Base-by-base conservation (phyloP, 2,888 invertebrate species). In the Auanema freiburgensis region DNA sequence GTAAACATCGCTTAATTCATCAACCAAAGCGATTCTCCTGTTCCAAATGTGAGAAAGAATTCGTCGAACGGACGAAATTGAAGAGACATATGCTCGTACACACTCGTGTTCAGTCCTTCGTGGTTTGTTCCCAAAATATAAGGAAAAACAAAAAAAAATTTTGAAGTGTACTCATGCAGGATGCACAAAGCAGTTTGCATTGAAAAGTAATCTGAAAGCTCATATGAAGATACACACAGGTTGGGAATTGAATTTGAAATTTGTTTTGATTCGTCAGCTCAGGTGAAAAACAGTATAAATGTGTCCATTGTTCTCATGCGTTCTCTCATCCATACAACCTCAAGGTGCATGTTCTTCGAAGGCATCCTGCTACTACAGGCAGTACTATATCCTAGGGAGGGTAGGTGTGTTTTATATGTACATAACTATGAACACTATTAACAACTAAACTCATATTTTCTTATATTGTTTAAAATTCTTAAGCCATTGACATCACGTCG, bases 181-280 rank as follows among this genome's bases (percentile, higher is more conserved):
- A 1, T 63, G 63, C 42, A 49, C 12, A n/a, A 52, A 49, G 16
- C 21, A 33, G 6, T 63, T 63, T 54, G 49, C 58, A 2, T 46
- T 56, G 23, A 18, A 44, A 12, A 53, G 53, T 25, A 63, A 63
- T 21, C 54, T 63, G 18, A 49, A 51, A 14, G 25, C 63, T 10
- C 63, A 63, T n/a, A 44, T 41, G n/a, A 58, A 58, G 40, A 58
- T 54, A 18, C 63, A 63, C 42, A 59, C 42, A 54, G 63, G 63
- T 63, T 6, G 18, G n/a, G 8, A 5, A 4, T 52, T 16, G 3
- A 23, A 8, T 5, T 18, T 52, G 21, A 52, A 21, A 52, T 21
- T 21, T 52, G 52, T 16, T n/a, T n/a, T 52, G 52, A 21, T 52
- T 52, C 10, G 46, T 5, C 3, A 1, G 14, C 42, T 55, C 55